Percentiles rank a stretch among this genome's conserved stretches.
phyloP scores from a whole-genome alignment of 2,888 invertebrate genomes.

The Phlogophora meticulosa region DNA sequence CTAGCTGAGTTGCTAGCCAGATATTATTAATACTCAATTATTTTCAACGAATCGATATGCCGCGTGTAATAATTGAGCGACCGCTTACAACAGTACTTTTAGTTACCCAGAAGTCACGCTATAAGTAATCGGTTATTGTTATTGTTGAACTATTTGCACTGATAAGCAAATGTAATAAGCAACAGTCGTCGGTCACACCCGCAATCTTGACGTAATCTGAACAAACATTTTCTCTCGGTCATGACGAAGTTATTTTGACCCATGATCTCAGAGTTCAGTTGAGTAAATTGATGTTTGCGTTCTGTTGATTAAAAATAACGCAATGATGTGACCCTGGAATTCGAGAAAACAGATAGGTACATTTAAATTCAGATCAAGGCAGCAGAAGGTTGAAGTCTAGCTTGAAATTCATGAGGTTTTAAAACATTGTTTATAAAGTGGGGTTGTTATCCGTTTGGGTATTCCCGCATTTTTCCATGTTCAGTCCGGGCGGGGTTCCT shows the following conservation, averaged over 20 bases:
- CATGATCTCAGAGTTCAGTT: conserved; percentile 44
- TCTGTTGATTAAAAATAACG: conserved; percentile 47
- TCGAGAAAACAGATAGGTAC: conserved; percentile 28
- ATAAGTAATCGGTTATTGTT: conserved; percentile 14
- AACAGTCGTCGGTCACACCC: conserved; percentile 53
- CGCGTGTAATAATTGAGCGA: conserved; percentile 30
- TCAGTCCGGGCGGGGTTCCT: too few relatives aligned
- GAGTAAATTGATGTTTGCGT: conserved; percentile 45
- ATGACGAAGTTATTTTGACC: conserved; percentile 55
- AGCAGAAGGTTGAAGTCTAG: neutral
- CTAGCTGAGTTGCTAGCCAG: neutral
- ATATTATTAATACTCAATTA: conserved; percentile 15
- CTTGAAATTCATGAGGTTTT: too few relatives aligned
- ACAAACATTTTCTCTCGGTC: conserved; percentile 61
- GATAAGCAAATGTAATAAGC: conserved; percentile 39
- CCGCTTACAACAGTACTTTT: conserved; percentile 15
- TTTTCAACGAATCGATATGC: neutral
- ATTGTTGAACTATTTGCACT: conserved; percentile 34
- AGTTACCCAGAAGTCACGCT: conserved; percentile 27
- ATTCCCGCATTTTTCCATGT: too few relatives aligned
- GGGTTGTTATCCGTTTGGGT: too few relatives aligned
- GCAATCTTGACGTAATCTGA: conserved; percentile 62
- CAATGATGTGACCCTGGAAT: conserved; percentile 43
- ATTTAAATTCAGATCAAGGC: conserved; percentile 20
- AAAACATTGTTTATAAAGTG: too few relatives aligned